phyloP scores from a whole-genome alignment of 1,140 invertebrate species.

The Glossosoma conforme region DNA sequence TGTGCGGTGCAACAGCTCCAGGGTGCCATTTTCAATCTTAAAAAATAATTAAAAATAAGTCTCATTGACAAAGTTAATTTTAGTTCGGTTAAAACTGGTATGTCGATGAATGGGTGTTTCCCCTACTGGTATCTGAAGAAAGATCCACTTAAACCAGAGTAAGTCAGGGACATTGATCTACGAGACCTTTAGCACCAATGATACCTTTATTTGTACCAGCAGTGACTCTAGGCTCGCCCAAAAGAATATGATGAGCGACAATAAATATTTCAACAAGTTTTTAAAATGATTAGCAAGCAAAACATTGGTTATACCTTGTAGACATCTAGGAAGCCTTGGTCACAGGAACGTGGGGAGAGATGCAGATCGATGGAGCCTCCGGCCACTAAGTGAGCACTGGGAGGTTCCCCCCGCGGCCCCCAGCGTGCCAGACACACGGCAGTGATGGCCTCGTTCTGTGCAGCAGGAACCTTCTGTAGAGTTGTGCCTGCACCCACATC shows the following conservation, averaged over 20 bases:
- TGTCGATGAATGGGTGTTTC: no score
- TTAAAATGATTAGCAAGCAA: no score
- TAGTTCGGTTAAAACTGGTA: no score
- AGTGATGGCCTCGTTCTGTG: slow-evolving; percentile 94
- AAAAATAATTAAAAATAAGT: neutral
- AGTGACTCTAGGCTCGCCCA: slow-evolving; percentile 31
- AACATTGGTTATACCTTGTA: slow-evolving; percentile 60
- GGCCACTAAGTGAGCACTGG: slow-evolving; percentile 40
- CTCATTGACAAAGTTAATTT: no score
- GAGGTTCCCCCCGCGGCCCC: slow-evolving; percentile 39
- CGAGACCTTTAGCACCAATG: slow-evolving; percentile 29
- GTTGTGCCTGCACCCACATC: slow-evolving; percentile 82
- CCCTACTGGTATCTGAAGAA: no score
- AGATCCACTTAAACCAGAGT: no score
- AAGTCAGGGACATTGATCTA: slow-evolving; percentile 20
- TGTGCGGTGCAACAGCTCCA: slow-evolving; percentile 93
- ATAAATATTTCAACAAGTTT: no score
- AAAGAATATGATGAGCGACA: no score
- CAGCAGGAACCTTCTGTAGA: slow-evolving; percentile 73
- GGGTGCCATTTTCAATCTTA: slow-evolving; percentile 36
- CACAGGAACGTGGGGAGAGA: slow-evolving; percentile 77
- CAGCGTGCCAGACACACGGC: slow-evolving; percentile 67
- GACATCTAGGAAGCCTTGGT: slow-evolving; percentile 80
- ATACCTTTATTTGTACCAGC: slow-evolving; percentile 18
- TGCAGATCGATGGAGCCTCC: slow-evolving; percentile 83